These are phyloP conservation scores for Zhuqinia jingwanae DNA, from an alignment of 2,888 invertebrate species.

Conservation along the genomic window DNA sequence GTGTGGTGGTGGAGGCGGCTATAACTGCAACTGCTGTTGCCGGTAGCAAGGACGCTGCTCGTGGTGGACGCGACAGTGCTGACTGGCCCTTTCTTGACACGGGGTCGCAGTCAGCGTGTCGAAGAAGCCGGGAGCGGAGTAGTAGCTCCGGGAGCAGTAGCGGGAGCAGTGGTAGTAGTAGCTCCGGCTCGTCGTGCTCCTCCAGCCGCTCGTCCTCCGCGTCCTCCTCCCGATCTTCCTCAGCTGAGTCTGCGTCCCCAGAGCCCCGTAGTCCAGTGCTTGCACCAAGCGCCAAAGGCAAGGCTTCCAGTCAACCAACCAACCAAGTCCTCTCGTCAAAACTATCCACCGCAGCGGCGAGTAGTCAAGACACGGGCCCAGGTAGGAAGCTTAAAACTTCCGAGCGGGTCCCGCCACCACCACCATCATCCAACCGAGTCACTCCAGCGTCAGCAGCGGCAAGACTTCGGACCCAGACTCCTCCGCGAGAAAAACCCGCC, in stretches of 20 bases:
- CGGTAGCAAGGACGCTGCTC: constrained; percentile 42
- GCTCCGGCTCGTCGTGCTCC: constrained; percentile 77
- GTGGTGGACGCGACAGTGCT: constrained; percentile 79
- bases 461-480: constrained; percentile 85
- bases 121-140: constrained; percentile 81
- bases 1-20: not conserved
- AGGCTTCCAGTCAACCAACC: constrained; percentile 73
- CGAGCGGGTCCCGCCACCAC: constrained; percentile 88
- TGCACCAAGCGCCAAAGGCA: constrained; percentile 58
- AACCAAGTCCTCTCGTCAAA: constrained; percentile 56
- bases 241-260: constrained; percentile 79
- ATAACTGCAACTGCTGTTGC: constrained; percentile 35
- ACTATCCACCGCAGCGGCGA: constrained; percentile 42
- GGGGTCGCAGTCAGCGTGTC: constrained; percentile 85
- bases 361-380: constrained; percentile 83
- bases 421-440: not conserved
- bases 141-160: constrained; percentile 83
- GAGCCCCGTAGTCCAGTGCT: constrained; percentile 71
- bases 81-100: constrained; percentile 90
- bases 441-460: constrained; percentile 80
- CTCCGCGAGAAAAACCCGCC: constrained; percentile 88
- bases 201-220: constrained; percentile 77
- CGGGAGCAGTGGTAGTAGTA: constrained; percentile 76
- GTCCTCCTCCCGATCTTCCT: constrained; percentile 77
- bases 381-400: constrained; percentile 92